Evolutionary conservation across 2,797 vertebrate species (phyloP), one percentile per base, ranked within the genome.

Genomic region (Cheirogaleus major): DNA sequence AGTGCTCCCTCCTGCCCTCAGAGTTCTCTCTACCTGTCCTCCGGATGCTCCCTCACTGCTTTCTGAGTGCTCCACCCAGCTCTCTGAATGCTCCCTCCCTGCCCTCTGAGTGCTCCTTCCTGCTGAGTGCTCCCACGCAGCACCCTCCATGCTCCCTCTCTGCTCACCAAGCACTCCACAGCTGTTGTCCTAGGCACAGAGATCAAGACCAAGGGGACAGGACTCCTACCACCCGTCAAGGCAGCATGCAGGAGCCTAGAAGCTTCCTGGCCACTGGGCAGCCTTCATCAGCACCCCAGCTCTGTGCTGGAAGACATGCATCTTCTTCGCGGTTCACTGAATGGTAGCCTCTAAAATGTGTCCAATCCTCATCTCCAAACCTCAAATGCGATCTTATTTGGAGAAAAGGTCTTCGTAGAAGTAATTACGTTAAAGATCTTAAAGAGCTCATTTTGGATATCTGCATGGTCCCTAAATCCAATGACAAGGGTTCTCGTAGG

Each of bases 261-360:
- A 52, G 0, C 4, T 27, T n/a, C 45, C 30, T 15, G 38, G n/a
- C 23, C 15, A 1, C 2, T 1, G 32, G 27, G 38, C 35, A 22
- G 65, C 43, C 61, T 27, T 67, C 23, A 9, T 20, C 7, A 41
- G 55, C 38, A 90, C 17, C 18, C 38, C 2, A 57, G 41, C 23
- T 59, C 15, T 79, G 25, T 41, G 41, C 65, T 55, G 32, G 30
- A 69, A 80, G 27, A 38, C 43, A 12, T 3, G 14, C 22, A 20
- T 18, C 61, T n/a, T 27, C 50, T 43, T 14, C 8, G 3, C 4
- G 11, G 43, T 38, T 10, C n/a, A 11, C 4, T 15, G 32, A 70
- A 61, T 13, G 17, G 15, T 38, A 41, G 5, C 10, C 9, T 52
- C 61, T 32, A 38, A 35, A 32, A 45, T 9, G 35, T 1, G 5